These are phyloP conservation scores for Drosophila burlai DNA, from an alignment of 1,140 invertebrate genomes.

Conservation along the genomic window DNA sequence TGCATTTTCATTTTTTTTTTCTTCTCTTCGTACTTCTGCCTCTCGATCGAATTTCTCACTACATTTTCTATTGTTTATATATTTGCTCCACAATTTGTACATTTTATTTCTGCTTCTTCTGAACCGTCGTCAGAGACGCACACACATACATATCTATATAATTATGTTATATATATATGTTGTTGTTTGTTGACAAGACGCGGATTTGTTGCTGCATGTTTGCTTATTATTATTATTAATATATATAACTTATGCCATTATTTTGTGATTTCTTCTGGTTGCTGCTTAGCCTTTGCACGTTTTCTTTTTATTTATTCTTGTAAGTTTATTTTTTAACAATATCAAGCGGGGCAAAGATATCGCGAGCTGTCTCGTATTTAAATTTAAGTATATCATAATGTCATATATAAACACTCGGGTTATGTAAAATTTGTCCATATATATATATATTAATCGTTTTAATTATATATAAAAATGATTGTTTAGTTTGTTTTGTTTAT, in stretches of 20 bases:
- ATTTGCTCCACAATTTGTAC: conserved; percentile 81
- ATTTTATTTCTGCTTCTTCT: conserved; percentile 74
- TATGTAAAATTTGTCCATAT: conserved; percentile 76
- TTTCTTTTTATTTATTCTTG: conserved; percentile 14
- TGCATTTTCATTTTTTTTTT: conserved; percentile 39
- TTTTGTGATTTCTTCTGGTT: conserved; percentile 54
- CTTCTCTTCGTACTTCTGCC: background rate
- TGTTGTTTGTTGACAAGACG: conserved; percentile 76
- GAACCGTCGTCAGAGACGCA: conserved; percentile 40
- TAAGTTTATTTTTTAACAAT: conserved; percentile 54
- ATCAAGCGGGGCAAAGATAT: conserved; percentile 62
- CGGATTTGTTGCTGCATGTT: conserved; percentile 70
- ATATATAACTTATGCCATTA: conserved; percentile 68
- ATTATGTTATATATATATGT: conserved; percentile 25
- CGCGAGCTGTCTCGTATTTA: conserved; percentile 26
- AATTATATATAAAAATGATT: conserved; percentile 79
- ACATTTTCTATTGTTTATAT: conserved; percentile 58
- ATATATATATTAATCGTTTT: conserved; percentile 37
- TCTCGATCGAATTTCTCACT: conserved; percentile 40
- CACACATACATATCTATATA: conserved; percentile 21
- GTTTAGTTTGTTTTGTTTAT: conserved; percentile 48
- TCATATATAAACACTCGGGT: conserved; percentile 56
- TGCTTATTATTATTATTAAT: conserved; percentile 51
- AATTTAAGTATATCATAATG: conserved; percentile 42
- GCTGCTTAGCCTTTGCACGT: conserved; percentile 58